These are phyloP conservation scores for Calliopum simillimum DNA, from an alignment of 2,888 invertebrate species.

Conservation along the genomic window DNA sequence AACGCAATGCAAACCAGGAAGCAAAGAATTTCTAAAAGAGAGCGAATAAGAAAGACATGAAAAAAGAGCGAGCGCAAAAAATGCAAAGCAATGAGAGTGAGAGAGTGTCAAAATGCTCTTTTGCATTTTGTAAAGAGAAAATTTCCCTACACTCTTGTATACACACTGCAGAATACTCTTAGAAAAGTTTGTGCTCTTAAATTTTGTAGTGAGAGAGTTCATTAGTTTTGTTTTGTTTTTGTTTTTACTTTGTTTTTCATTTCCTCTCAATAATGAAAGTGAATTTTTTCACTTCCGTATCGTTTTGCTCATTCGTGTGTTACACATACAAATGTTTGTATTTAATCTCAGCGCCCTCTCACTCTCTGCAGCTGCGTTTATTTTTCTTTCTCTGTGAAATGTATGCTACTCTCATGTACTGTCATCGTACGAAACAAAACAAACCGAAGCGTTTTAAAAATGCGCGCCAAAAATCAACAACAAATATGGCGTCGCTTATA, in stretches of 20 bases:
- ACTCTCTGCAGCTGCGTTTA: neutral
- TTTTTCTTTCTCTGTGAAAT: neutral
- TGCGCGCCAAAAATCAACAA: conserved; percentile 19
- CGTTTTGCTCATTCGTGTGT: conserved; percentile 14
- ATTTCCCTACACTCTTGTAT: conserved; percentile 11
- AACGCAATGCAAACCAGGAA: conserved; percentile 30
- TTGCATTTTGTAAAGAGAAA: conserved; percentile 13
- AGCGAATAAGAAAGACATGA: neutral
- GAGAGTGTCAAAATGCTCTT: conserved; percentile 23
- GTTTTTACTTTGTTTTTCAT: neutral
- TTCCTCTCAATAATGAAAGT: conserved; percentile 37
- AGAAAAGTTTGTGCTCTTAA: neutral
- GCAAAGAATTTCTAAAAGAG: conserved; percentile 12
- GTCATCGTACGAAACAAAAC: neutral
- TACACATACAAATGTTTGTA: neutral
- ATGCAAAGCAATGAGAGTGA: conserved; percentile 37
- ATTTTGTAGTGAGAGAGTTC: too few relatives aligned
- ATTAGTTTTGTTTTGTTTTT: conserved; percentile 3
- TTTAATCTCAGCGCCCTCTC: neutral
- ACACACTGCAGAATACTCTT: neutral
- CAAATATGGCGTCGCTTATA: neutral
- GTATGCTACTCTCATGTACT: neutral
- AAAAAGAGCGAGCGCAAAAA: conserved; percentile 10
- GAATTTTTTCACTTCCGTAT: conserved; percentile 37
- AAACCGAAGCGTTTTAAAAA: neutral